Base-by-base conservation (phyloP, 1,140 invertebrate species). In the Drosophila leontia region DNA sequence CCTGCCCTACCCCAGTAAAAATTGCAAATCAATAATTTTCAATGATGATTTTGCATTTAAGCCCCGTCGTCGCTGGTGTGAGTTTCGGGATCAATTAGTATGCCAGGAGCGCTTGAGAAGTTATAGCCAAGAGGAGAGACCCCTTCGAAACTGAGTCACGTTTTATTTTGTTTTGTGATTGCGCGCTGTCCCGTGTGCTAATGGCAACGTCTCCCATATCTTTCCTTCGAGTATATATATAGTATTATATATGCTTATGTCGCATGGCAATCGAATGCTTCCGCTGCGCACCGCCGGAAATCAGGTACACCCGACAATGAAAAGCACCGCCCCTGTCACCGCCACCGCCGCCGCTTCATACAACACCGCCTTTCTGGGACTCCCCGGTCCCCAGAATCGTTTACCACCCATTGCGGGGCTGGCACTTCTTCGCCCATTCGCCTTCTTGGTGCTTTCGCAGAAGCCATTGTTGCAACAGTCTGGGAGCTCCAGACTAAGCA, bases 1-100 rank as follows among this genome's bases (percentile, higher is more conserved):
- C 75, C 55, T 70, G 65, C 67, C 64, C 75, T 70, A 68, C 35
- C 56, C 41, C 55, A 78, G 74, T 55, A 60, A 26, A 55, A 70
- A 58, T 69, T 71, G 83, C 72, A 90, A 88, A 88, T 88, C 84
- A 88, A 88, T 88, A 88, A 84, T 75, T 90, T 80, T 78, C 78
- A 79, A 90, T 81, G 74, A 84, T 81, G 81, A 90, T 90, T 85
- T 88, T 59, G 71, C 71, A 76, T 76, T 75, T 57, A 17, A 35
- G 50, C 26, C 42, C 44, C 51, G 39, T 15, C 5, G 11, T 47
- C 19, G 53, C 7, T n/a, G 41, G 50, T 56, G 35, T 48, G 44
- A 32, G 41, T 39, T 35, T 41, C 42, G 48, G 56, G 19, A 80
- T 60, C 60, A 79, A 79, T 79, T 79, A 79, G 77, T 79, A 79